Base-by-base conservation (phyloP, 2,797 vertebrate genomes). In the Austrolebias charrua region DNA sequence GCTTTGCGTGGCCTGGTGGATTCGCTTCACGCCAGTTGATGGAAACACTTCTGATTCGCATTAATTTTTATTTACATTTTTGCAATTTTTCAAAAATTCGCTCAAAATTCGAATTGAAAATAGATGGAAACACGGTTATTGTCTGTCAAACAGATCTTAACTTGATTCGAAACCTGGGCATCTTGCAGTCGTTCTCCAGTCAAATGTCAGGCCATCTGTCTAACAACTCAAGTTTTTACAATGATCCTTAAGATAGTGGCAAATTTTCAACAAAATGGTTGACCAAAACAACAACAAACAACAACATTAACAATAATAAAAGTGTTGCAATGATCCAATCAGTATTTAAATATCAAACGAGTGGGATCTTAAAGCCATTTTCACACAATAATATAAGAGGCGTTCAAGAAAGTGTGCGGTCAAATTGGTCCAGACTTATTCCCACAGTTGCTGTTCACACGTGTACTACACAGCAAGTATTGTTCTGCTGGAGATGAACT, bases 401-500 rank as follows among this genome's bases (percentile, higher is more conserved):
- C 29, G 10, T 53, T 35, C 16, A 18, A 16, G 16, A 35, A n/a
- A 53, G 10, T 47, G 18, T 16, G 29, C 28, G 16, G 44, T 48
- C 16, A 47, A 48, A 59, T 35, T 38, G 44, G n/a, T 33, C 45
- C 18, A 59, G 18, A 16, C 45, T 24, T 35, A 35, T 31, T 48
- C 57, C 35, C 13, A 19, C 45, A 59, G 29, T 20, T 24, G 45
- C 31, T 59, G 31, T 59, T 35, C 31, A 35, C 57, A 48, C 46
- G 48, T 38, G 57, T 38, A 38, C 31, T 3, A 48, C 57, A 45
- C 57, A 59, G 57, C 45, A 7, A 45, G 57, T n/a, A 16, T 48
- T 59, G 18, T 47, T 48, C 45, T 48, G 57, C 18, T 15, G 31
- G 18, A 46, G 31, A 48, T 59, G 45, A 59, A 45, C 18, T 59